Percentiles rank a stretch among this genome's conserved stretches.
phyloP scores from a whole-genome alignment of 2,113 vertebrate species.

The Sturnus vulgaris region DNA sequence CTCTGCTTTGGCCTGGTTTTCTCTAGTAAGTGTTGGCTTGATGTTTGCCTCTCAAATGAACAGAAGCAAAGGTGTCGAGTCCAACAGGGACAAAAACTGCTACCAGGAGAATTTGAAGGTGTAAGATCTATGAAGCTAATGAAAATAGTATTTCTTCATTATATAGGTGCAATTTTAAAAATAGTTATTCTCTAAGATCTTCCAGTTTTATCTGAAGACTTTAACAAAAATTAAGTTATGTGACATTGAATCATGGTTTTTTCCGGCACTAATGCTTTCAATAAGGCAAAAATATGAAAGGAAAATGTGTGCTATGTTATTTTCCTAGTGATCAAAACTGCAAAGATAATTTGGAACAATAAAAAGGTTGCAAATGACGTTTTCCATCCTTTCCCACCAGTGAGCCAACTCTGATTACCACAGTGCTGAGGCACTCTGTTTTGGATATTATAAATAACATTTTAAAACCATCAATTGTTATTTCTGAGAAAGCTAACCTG shows the following conservation, averaged over 20 bases:
- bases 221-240: background rate
- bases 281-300: background rate
- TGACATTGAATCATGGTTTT: background rate
- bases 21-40: background rate
- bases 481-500: background rate
- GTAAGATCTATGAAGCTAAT: background rate
- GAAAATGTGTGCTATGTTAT: background rate
- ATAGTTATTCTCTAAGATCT: background rate
- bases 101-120: background rate
- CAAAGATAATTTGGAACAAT: background rate
- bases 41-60: background rate
- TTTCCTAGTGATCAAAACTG: background rate
- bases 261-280: background rate
- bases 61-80: background rate
- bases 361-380: background rate
- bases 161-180: background rate
- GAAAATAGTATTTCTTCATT: background rate
- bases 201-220: background rate
- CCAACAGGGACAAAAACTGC: background rate
- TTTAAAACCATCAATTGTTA: background rate
- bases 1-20: background rate
- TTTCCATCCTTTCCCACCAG: background rate
- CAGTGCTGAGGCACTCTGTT: background rate
- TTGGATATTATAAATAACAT: background rate
- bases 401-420: background rate